phyloP scores from a whole-genome alignment of 2,797 vertebrate genomes.

The Caiman crocodilus region DNA sequence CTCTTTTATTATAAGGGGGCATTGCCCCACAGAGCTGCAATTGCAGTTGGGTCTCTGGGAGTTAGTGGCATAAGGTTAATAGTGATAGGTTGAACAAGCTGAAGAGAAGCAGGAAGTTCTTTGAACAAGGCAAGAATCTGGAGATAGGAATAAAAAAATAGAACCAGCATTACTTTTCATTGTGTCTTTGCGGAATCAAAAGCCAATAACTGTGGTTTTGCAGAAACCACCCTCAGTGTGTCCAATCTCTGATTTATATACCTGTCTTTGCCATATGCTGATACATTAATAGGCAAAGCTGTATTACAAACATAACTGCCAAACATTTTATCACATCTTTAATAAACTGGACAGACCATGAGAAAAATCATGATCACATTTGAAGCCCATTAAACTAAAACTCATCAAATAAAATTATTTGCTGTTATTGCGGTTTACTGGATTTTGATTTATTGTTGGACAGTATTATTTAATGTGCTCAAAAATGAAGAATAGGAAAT shows the following conservation, averaged over 20 bases:
- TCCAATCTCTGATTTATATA: background rate
- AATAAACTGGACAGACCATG: background rate
- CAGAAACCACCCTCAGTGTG: background rate
- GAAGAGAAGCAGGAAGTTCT: background rate
- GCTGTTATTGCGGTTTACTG: slow-evolving; percentile 19
- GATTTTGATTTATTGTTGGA: slow-evolving; percentile 51
- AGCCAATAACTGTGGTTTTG: background rate
- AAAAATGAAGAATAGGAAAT: slow-evolving; percentile 54
- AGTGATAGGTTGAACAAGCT: background rate
- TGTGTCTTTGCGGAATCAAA: background rate
- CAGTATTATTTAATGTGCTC: slow-evolving; percentile 43
- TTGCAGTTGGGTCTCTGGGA: background rate
- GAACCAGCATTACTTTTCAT: background rate
- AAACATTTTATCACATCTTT: slow-evolving; percentile 29
- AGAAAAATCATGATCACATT: slow-evolving; percentile 24
- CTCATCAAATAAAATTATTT: slow-evolving; percentile 49
- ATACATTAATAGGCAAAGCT: background rate
- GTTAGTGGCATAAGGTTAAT: background rate
- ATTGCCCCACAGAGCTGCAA: background rate
- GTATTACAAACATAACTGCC: background rate
- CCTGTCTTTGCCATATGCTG: background rate
- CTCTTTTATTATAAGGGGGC: background rate
- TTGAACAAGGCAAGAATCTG: slow-evolving; percentile 17
- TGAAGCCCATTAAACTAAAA: slow-evolving; percentile 26
- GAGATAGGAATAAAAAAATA: background rate